phyloP scores from a whole-genome alignment of 64 coral and sea anemone genomes.

The Cladopsammia gracilis region DNA sequence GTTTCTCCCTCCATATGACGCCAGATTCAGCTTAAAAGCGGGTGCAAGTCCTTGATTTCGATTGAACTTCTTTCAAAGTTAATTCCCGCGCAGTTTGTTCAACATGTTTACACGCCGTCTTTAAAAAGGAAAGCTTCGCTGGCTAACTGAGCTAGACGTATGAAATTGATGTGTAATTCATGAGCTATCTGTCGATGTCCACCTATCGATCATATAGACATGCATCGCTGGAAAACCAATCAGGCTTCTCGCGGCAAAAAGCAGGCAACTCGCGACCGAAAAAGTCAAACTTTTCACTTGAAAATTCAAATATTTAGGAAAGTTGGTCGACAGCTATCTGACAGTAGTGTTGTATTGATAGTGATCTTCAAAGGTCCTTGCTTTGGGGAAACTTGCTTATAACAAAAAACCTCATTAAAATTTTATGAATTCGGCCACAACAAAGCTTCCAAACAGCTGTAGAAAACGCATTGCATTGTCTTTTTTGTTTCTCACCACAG shows the following conservation, averaged over 20 bases:
- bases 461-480: neutral
- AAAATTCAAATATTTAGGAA: neutral
- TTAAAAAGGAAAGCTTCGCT: neutral
- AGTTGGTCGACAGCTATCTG: neutral
- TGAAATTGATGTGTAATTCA: conserved; percentile 33
- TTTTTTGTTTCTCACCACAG: neutral
- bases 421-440: conserved; percentile 47
- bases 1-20: neutral
- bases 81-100: neutral
- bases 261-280: neutral
- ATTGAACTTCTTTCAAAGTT: neutral
- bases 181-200: conserved; percentile 1
- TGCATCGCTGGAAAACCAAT: neutral
- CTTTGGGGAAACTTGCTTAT: neutral
- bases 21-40: neutral
- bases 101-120: neutral
- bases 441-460: neutral
- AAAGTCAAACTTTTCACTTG: neutral
- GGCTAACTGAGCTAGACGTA: neutral
- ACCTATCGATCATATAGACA: conserved; percentile 12
- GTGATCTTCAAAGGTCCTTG: neutral
- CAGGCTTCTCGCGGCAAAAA: neutral
- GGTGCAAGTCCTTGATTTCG: neutral
- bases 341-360: neutral
- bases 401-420: conserved; percentile 54